Percentiles rank a stretch among this genome's conserved stretches.
These are phyloP conservation scores for Hycleus phaleratus DNA, from an alignment of 1,140 invertebrate genomes.

Conservation along the genomic window DNA sequence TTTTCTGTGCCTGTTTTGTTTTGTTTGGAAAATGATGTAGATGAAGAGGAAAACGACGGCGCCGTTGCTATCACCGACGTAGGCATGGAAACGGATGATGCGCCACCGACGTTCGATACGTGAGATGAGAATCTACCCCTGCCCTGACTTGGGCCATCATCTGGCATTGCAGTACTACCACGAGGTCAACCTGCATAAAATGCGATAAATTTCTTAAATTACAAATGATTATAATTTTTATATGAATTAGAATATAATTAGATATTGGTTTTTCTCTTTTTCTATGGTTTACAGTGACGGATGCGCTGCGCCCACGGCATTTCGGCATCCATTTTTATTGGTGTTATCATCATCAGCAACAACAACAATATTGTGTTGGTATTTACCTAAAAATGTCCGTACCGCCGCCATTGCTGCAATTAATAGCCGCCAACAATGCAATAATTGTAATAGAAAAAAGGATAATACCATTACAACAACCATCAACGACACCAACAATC, in stretches of 20 bases:
- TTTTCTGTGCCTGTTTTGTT: not conserved
- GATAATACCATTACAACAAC: slow-evolving; percentile 9
- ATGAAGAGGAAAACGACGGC: not conserved
- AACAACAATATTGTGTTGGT: no score
- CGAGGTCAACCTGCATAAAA: slow-evolving; percentile 7
- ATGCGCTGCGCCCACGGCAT: slow-evolving; percentile 38
- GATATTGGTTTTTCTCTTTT: not conserved
- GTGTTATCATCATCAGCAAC: slow-evolving; percentile 4
- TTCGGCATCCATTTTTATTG: slow-evolving; percentile 18
- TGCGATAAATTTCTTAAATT: no score
- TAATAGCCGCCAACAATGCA: slow-evolving; percentile 4
- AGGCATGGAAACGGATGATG: slow-evolving; percentile 20
- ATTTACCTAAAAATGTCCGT: not conserved
- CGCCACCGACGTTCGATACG: slow-evolving; percentile 27
- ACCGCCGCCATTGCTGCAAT: slow-evolving; percentile 16
- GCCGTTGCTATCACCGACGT: slow-evolving; percentile 11
- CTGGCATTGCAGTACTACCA: slow-evolving; percentile 9
- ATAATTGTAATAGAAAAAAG: not conserved
- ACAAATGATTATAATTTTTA: no score
- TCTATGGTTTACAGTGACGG: slow-evolving; percentile 36
- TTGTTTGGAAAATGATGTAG: not conserved
- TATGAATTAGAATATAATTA: no score
- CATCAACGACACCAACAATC: slow-evolving; percentile 11
- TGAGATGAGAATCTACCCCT: slow-evolving; percentile 13
- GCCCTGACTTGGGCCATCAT: slow-evolving; percentile 16